phyloP scores from a whole-genome alignment of 2,113 vertebrate genomes.

The Scortum barcoo region DNA sequence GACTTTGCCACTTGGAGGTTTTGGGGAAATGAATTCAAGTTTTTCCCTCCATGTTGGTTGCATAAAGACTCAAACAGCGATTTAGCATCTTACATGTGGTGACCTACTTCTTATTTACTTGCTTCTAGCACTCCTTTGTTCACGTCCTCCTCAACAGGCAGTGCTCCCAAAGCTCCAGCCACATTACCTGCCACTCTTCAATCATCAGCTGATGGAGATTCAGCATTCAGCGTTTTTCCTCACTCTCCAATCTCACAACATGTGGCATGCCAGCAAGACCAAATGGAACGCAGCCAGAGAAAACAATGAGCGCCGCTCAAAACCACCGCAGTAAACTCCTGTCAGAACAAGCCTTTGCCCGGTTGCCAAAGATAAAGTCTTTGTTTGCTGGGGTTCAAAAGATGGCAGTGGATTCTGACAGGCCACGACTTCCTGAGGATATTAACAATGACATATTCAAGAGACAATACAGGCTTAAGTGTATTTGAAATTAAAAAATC shows the following conservation, averaged over 20 bases:
- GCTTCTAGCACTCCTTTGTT: not conserved
- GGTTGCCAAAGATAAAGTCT: conserved; percentile 17
- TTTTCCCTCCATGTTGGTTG: not conserved
- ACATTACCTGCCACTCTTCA: conserved; percentile 7
- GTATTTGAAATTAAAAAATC: not conserved
- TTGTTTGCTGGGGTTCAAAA: conserved; percentile 22
- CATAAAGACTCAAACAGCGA: not conserved
- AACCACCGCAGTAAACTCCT: not conserved
- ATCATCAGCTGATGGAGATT: conserved; percentile 2
- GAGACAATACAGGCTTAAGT: not conserved
- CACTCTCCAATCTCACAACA: not conserved
- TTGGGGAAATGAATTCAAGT: not conserved
- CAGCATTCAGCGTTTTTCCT: not conserved
- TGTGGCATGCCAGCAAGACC: not conserved
- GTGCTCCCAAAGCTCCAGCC: conserved; percentile 2
- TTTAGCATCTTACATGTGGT: not conserved
- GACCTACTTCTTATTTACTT: not conserved
- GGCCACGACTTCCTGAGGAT: not conserved
- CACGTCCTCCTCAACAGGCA: not conserved
- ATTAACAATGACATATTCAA: conserved; percentile 1
- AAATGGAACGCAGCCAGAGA: not conserved
- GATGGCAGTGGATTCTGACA: not conserved
- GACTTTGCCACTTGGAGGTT: conserved; percentile 20
- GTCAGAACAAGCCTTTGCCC: conserved; percentile 26
- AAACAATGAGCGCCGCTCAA: not conserved